phyloP scores from a whole-genome alignment of 2,888 invertebrate genomes.

The Hemaris fuciformis region DNA sequence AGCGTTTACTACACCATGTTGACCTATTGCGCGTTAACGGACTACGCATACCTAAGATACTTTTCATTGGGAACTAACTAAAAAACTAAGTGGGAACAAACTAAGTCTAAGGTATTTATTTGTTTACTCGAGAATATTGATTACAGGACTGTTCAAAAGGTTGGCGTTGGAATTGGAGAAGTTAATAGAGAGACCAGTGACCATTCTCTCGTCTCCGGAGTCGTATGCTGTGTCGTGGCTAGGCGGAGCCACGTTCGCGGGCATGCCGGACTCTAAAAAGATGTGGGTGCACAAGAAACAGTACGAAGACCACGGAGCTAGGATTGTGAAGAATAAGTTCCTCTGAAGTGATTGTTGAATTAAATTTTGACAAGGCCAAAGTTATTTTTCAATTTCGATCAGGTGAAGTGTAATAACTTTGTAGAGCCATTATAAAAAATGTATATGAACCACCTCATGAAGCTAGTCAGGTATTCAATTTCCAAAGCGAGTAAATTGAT shows the following conservation, averaged over 20 bases:
- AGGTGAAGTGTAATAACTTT: neutral
- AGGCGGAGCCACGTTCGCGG: slow-evolving; percentile 65
- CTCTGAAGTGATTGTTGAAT: slow-evolving; percentile 20
- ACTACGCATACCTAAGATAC: too few relatives aligned
- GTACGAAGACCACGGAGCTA: slow-evolving; percentile 61
- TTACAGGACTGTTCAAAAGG: slow-evolving; percentile 44
- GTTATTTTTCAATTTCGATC: too few relatives aligned
- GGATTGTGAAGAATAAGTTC: slow-evolving; percentile 59
- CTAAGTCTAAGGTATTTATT: neutral
- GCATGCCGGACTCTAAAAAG: slow-evolving; percentile 44
- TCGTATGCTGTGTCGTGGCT: slow-evolving; percentile 57
- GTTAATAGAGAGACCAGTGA: slow-evolving; percentile 32
- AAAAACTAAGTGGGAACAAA: too few relatives aligned
- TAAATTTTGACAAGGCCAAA: too few relatives aligned
- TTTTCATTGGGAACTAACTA: too few relatives aligned
- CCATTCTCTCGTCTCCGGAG: slow-evolving; percentile 46
- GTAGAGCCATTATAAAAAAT: too few relatives aligned
- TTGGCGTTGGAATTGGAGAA: slow-evolving; percentile 45
- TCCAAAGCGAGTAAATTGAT: too few relatives aligned
- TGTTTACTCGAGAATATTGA: neutral
- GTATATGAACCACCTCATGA: too few relatives aligned
- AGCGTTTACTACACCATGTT: too few relatives aligned
- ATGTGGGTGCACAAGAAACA: slow-evolving; percentile 58
- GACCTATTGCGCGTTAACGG: too few relatives aligned
- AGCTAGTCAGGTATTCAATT: too few relatives aligned